phyloP scores from a whole-genome alignment of 2,113 vertebrate species.

The Cercocebus atys region DNA sequence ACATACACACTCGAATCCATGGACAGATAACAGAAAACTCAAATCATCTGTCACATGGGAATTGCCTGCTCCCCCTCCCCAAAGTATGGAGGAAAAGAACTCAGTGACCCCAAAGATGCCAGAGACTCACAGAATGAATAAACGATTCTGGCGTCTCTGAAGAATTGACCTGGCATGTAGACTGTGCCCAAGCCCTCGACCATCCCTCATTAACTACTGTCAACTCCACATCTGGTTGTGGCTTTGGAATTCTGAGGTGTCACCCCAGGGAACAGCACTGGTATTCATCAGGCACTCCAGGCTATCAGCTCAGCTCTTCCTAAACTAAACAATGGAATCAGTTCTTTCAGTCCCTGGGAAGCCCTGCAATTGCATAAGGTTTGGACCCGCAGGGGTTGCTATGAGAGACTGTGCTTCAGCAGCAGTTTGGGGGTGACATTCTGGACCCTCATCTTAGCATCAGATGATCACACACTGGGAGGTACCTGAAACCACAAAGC shows the following conservation, averaged over 20 bases:
- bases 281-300: conserved; percentile 58
- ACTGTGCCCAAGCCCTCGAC: conserved; percentile 27
- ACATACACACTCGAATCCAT: fast-evolving
- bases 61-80: neutral
- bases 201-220: conserved; percentile 65
- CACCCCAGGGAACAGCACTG: conserved; percentile 61
- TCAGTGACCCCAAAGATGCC: neutral
- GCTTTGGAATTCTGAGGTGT: conserved; percentile 31
- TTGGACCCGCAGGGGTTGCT: neutral
- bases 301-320: conserved; percentile 39
- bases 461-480: fast-evolving
- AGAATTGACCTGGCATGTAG: conserved; percentile 49
- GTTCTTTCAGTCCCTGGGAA: neutral
- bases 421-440: neutral
- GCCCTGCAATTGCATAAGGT: neutral
- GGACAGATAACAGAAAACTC: neutral
- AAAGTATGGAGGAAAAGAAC: neutral
- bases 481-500: neutral
- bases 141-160: conserved; percentile 47
- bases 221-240: conserved; percentile 70
- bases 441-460: too few species aligned
- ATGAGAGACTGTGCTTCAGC: neutral
- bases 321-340: neutral
- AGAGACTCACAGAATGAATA: conserved; percentile 15
- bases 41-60: neutral